Evolutionary conservation across 1,140 invertebrate species (phyloP).

Genomic region (Alviniconcha marisindica): DNA sequence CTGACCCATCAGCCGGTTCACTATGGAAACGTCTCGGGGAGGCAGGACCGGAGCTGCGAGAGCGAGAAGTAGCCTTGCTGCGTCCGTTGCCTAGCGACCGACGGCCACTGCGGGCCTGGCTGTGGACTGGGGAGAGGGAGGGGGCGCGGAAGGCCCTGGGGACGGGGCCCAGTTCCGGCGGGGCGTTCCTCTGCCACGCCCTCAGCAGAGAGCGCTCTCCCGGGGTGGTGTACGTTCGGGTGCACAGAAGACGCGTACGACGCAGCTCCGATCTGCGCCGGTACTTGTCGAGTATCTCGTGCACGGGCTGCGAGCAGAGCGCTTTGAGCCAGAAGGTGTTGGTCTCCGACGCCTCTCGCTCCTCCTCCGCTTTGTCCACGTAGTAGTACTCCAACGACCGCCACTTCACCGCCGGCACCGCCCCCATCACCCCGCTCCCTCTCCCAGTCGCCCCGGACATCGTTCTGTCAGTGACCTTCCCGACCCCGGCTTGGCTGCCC

Average conservation of each 20-base stretch:
- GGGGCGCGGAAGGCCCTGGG: background rate
- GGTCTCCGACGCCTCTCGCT: constrained; percentile 15
- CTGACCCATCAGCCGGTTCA: too few relatives aligned
- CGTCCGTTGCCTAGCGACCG: background rate
- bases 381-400: constrained; percentile 28
- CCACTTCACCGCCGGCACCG: background rate
- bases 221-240: constrained; percentile 43
- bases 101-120: background rate
- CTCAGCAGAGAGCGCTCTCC: constrained; percentile 41
- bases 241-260: constrained; percentile 31
- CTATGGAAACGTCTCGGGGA: too few relatives aligned
- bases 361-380: constrained; percentile 32
- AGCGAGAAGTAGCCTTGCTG: too few relatives aligned
- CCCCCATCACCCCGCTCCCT: background rate
- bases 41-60: too few relatives aligned
- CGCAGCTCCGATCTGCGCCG: constrained; percentile 31
- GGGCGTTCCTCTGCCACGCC: constrained; percentile 43
- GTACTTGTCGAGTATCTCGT: constrained; percentile 45
- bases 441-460: background rate
- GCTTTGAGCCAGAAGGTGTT: constrained; percentile 44
- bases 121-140: background rate
- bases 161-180: constrained; percentile 8
- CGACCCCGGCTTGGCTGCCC: background rate
- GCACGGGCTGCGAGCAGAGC: constrained; percentile 48
- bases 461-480: background rate